phyloP scores from a whole-genome alignment of 2,888 invertebrate species.

The Sarcophaga rosellei region DNA sequence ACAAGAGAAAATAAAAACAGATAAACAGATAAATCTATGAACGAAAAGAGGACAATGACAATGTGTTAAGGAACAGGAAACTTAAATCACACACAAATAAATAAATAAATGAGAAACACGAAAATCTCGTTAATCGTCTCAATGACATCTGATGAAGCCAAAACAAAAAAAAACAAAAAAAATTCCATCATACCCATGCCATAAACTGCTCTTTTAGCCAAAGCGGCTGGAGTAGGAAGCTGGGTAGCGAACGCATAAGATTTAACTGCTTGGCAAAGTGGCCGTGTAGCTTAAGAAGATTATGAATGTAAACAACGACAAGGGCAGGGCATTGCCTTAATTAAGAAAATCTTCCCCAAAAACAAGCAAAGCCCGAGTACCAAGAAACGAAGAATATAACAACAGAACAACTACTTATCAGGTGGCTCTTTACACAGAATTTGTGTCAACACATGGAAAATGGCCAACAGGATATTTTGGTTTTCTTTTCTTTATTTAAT shows the following conservation, averaged over 20 bases:
- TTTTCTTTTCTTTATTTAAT: not conserved
- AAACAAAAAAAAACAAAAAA: not conserved
- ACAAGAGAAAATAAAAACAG: conserved; percentile 31
- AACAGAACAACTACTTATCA: not conserved
- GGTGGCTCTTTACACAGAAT: not conserved
- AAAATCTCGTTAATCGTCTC: conserved; percentile 69
- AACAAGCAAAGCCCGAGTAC: not conserved
- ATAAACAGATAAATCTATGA: not conserved
- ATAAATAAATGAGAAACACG: conserved; percentile 61
- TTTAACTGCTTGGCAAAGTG: conserved; percentile 42
- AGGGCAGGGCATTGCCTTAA: conserved; percentile 41
- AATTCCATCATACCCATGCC: conserved; percentile 37
- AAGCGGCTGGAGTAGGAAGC: not conserved
- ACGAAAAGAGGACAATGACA: not conserved
- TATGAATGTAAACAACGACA: conserved; percentile 31
- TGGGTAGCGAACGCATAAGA: not conserved
- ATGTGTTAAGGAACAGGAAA: conserved; percentile 39
- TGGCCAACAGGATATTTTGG: not conserved
- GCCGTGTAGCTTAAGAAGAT: conserved; percentile 58
- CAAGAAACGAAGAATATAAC: not conserved
- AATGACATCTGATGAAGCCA: conserved; percentile 63
- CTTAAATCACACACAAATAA: conserved; percentile 58
- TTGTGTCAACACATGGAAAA: conserved; percentile 24
- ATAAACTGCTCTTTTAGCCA: too few species aligned
- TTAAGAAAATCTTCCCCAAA: conserved; percentile 43